These are phyloP conservation scores for Notarius lentiginosus DNA, from an alignment of 2,113 vertebrate genomes.

Conservation along the genomic window DNA sequence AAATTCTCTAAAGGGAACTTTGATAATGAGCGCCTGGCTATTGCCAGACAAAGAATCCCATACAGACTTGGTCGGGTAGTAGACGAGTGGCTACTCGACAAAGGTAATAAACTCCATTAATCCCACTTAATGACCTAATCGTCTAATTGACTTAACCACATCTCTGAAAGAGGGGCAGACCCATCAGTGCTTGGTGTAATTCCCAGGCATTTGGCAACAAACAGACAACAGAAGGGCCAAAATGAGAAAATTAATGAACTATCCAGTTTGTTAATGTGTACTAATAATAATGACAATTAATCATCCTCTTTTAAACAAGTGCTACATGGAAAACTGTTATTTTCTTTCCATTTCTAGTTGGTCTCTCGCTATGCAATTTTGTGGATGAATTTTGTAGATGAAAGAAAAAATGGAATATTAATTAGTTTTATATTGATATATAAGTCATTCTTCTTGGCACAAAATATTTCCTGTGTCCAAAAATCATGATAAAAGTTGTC, in stretches of 20 bases:
- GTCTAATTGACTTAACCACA: slow-evolving; percentile 79
- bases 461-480: not conserved
- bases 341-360: not conserved
- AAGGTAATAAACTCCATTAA: slow-evolving; percentile 95
- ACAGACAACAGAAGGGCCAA: not conserved
- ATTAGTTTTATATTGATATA: not conserved
- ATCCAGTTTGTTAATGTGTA: not conserved
- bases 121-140: slow-evolving; percentile 76
- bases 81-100: slow-evolving; percentile 99
- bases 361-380: not conserved
- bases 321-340: not conserved
- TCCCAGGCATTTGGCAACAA: not conserved
- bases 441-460: not conserved
- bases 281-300: not conserved
- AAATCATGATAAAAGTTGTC: not conserved
- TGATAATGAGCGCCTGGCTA: slow-evolving; percentile 98
- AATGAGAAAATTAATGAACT: slow-evolving; percentile 9
- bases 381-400: not conserved
- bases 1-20: slow-evolving; percentile 97
- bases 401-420: not conserved
- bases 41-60: slow-evolving; percentile 99
- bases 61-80: slow-evolving; percentile 98
- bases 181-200: slow-evolving; percentile 48
- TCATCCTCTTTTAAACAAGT: not conserved
- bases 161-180: slow-evolving; percentile 81